Base-by-base conservation (phyloP, 2,797 vertebrate genomes). In the Craterocephalus amniculus region DNA sequence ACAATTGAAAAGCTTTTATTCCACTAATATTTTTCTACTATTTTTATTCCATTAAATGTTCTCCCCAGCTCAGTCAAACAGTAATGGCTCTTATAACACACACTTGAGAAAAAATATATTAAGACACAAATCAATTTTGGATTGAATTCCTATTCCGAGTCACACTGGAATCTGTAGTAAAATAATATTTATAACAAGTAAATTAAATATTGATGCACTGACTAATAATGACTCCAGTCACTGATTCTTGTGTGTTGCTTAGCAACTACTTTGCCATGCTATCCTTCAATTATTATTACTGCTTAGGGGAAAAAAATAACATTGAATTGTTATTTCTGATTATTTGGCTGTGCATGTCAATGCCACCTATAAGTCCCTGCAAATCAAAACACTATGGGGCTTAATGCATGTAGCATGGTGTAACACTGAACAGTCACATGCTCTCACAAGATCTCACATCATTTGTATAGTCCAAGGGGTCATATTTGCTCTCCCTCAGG, bases 401-500 rank as follows among this genome's bases (percentile, higher is more conserved):
- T 58, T 58, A 74, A 64, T 61, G 70, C 75, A 76, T 56, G 78
- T 1, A 80, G 43, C 67, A 67, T 64, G 52, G 34, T 59, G 34
- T 59, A 63, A 81, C 63, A 73, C 81, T 64, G 81, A 61, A 59
- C 27, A 45, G 6, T 52, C 59, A 14, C 59, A 14, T 24, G 22
- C 51, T 72, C 29, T 74, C 52, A 68, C 4, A 32, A 1, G 43
- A 51, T 49, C 87, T 79, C 84, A 94, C 92, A 71, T 89, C 69
- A 62, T 91, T 89, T 12, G 73, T 90, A 36, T 92, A 94, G 89
- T 94, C 92, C 82, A 95, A 74, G 0, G 91, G 91, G 74, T 90
- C 89, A 6, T 93, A 89, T 93, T 95, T 95, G 88, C 92, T 95
- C 89, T 95, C 93, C 76, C 91, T 81, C 6, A 94, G 86, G 61